Conservation (phyloP, 2,888 invertebrate genomes). For the Halictus quadricinctus region DNA sequence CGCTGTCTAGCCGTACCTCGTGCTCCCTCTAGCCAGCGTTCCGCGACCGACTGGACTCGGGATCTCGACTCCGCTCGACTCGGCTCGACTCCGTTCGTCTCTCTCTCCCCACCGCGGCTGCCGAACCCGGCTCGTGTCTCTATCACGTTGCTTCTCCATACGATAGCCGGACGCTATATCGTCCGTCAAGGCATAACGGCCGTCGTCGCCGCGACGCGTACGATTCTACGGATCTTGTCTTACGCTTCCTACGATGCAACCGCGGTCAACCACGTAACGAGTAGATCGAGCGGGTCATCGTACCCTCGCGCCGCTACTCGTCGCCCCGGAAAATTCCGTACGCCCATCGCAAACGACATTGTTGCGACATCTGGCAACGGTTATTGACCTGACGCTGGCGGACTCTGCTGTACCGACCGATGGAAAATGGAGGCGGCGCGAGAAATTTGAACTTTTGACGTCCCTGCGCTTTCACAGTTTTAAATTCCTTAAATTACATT, state of each 20-base stretch:
- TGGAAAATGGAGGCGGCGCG: not conserved
- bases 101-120: not conserved
- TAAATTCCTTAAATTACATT: no score
- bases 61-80: not conserved
- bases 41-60: not conserved
- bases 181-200: constrained; percentile 40
- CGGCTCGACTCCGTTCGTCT: not conserved
- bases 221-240: constrained; percentile 50
- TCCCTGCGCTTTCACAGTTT: not conserved
- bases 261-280: constrained; percentile 62
- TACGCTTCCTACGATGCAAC: constrained; percentile 61
- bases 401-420: not conserved
- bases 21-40: constrained; percentile 11
- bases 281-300: constrained; percentile 74
- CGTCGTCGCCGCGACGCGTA: constrained; percentile 2
- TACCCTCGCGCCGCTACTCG: constrained; percentile 57
- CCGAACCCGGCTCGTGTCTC: constrained; percentile 19
- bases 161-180: constrained; percentile 48
- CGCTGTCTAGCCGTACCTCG: not conserved
- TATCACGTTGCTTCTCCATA: constrained; percentile 32
- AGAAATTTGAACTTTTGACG: not conserved
- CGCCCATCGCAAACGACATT: not conserved
- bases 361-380: constrained; percentile 44
- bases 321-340: constrained; percentile 43
- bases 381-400: not conserved